Base-by-base conservation (phyloP, 1,140 invertebrate genomes). In the Conus betulinus region DNA sequence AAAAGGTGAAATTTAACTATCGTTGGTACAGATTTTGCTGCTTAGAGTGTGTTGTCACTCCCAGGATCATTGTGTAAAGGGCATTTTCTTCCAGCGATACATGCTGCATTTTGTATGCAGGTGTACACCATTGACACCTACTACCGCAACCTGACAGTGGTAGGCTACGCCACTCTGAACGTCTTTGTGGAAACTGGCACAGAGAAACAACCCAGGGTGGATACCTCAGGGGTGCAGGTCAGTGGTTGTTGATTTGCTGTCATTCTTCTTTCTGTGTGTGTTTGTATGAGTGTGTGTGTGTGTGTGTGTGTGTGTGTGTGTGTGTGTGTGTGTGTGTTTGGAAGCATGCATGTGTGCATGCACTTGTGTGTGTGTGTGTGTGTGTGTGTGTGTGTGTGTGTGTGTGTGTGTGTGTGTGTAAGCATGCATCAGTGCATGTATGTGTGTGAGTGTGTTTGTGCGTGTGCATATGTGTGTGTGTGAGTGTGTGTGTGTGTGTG, bases 121-220 rank as follows among this genome's bases (percentile, higher is more conserved):
- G 83, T 94, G 39, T 94, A 94, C 88, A 94, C 94, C 23, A 90
- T 93, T 60, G 93, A 94, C 82, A 93, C 91, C n/a, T 93, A 93
- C 87, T 93, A 93, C 89, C 94, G 94, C 88, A 87, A 90, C 20
- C 88, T 95, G 85, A 93, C 93, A 57, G 92, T 95, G 13, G 92
- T 93, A 8, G 94, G 94, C 7, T 95, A 94, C 92, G 92, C 92
- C n/a, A 91, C 92, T 25, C 89, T 95, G 15, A 94, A 94, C 88
- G 90, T 95, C 53, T 95, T 95, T 93, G 93, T 95, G 79, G 94
- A 95, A 88, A 92, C 92, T 27, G 94, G 94, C 1, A 93, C 94
- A 25, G 93, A 94, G 55, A 91, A 91, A 89, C 94, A 94, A 87
- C 94, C 94, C 7, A 84, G 87, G 11, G 88, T 93, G 55, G 94